These are phyloP conservation scores for Drosophila santomea DNA, from an alignment of 1,140 invertebrate genomes.

Conservation along the genomic window DNA sequence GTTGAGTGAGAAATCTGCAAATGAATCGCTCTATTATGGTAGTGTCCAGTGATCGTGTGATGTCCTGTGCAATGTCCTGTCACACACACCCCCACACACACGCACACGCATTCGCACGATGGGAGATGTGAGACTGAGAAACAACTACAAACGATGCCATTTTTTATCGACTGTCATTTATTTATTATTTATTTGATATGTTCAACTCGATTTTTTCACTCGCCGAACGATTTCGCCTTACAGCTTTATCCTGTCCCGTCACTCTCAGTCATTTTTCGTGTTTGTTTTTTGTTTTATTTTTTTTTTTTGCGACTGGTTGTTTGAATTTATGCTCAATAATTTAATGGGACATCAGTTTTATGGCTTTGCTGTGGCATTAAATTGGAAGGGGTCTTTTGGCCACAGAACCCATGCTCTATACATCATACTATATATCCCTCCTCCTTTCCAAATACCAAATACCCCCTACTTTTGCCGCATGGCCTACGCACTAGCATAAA, in stretches of 20 bases:
- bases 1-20: slow-evolving; percentile 48
- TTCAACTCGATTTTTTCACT: slow-evolving; percentile 47
- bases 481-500: slow-evolving; percentile 59
- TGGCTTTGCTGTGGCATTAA: slow-evolving; percentile 56
- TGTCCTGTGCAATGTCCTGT: slow-evolving; percentile 16
- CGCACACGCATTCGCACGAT: too few species aligned
- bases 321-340: slow-evolving; percentile 75
- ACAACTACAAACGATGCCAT: slow-evolving; percentile 53
- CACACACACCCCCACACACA: background rate
- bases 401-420: background rate
- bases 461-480: background rate
- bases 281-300: slow-evolving; percentile 14
- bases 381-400: slow-evolving; percentile 9
- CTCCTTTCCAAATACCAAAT: background rate
- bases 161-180: slow-evolving; percentile 68
- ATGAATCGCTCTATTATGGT: slow-evolving; percentile 71
- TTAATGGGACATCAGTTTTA: slow-evolving; percentile 72
- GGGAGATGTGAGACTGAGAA: background rate
- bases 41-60: slow-evolving; percentile 29
- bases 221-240: slow-evolving; percentile 26
- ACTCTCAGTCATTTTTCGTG: slow-evolving; percentile 14
- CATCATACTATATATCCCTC: background rate
- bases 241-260: slow-evolving; percentile 25
- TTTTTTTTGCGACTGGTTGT: slow-evolving; percentile 31
- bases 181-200: slow-evolving; percentile 75